phyloP scores from a whole-genome alignment of 2,888 invertebrate species.

The Patella pellucida region DNA sequence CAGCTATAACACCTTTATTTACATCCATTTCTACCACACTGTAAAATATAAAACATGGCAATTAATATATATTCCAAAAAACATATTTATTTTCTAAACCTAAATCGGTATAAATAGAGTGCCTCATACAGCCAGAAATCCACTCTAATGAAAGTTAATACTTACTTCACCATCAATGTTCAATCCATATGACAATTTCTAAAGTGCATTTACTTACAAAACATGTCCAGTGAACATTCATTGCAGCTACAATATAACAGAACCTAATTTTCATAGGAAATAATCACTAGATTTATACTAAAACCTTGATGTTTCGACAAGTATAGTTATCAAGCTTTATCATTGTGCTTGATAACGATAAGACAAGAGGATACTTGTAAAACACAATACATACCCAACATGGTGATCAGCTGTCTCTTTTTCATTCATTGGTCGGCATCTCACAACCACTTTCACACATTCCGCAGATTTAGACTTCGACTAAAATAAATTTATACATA shows the following conservation, averaged over 20 bases:
- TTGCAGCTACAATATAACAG: not conserved
- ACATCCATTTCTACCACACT: constrained; percentile 86
- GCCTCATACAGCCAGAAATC: too few relatives aligned
- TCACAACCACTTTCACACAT: constrained; percentile 95
- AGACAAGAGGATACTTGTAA: not conserved
- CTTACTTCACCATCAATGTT: too few relatives aligned
- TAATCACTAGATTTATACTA: too few relatives aligned
- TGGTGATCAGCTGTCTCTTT: constrained; percentile 85
- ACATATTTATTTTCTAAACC: too few relatives aligned
- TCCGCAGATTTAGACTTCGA: constrained; percentile 73
- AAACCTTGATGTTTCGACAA: too few relatives aligned
- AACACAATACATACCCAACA: constrained; percentile 71
- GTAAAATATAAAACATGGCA: constrained; percentile 43
- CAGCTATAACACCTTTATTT: constrained; percentile 90
- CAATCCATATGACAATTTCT: too few relatives aligned
- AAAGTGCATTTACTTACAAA: too few relatives aligned
- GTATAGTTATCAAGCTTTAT: not conserved
- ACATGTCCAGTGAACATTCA: not conserved
- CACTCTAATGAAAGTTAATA: too few relatives aligned
- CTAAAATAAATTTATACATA: constrained; percentile 30
- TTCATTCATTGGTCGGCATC: constrained; percentile 94
- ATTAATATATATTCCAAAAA: not conserved
- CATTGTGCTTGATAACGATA: not conserved
- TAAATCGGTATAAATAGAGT: too few relatives aligned
- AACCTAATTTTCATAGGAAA: too few relatives aligned